A percentile compares a stretch with the other conserved stretches of the same genome.
Conservation (phyloP, 2,888 invertebrate species). For the Vandiemenella viatica region DNA sequence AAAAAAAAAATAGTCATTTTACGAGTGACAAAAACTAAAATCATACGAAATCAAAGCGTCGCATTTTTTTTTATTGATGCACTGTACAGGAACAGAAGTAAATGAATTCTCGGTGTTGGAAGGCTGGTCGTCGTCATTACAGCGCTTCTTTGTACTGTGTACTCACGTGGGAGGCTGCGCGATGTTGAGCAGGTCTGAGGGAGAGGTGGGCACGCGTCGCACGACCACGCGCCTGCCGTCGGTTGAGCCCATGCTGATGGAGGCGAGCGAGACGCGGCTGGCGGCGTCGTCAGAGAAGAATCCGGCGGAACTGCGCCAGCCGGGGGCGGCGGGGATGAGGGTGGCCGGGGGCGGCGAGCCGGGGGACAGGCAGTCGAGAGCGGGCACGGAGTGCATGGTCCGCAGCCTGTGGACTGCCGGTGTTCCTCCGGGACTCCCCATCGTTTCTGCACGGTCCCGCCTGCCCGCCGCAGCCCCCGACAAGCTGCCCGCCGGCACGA, state of each 20-base stretch:
- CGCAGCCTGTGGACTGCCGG: background rate
- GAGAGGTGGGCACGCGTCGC: slow-evolving; percentile 67
- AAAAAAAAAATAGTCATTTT: too few species aligned
- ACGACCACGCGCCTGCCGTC: slow-evolving; percentile 77
- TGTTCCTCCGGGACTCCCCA: too few species aligned
- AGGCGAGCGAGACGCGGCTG: slow-evolving; percentile 63
- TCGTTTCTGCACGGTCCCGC: background rate
- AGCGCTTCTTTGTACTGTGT: too few species aligned
- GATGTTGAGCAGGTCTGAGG: slow-evolving; percentile 71
- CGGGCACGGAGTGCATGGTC: background rate
- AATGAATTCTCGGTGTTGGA: too few species aligned
- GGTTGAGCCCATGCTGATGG: slow-evolving; percentile 77
- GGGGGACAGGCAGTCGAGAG: background rate
- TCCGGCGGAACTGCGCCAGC: background rate
- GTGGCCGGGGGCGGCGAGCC: background rate
- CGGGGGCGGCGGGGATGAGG: slow-evolving; percentile 1
- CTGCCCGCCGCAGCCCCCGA: too few species aligned
- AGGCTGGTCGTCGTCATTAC: too few species aligned
- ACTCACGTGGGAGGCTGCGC: slow-evolving; percentile 72
- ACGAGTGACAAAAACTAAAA: too few species aligned
- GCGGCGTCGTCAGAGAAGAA: slow-evolving; percentile 4
- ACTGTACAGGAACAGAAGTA: too few species aligned
- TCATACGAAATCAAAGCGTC: too few species aligned
- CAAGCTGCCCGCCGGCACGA: background rate
- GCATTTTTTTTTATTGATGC: too few species aligned